Percentiles rank a stretch among this genome's conserved stretches.
phyloP scores from a whole-genome alignment of 2,888 invertebrate species.

The Drosophila differens region DNA sequence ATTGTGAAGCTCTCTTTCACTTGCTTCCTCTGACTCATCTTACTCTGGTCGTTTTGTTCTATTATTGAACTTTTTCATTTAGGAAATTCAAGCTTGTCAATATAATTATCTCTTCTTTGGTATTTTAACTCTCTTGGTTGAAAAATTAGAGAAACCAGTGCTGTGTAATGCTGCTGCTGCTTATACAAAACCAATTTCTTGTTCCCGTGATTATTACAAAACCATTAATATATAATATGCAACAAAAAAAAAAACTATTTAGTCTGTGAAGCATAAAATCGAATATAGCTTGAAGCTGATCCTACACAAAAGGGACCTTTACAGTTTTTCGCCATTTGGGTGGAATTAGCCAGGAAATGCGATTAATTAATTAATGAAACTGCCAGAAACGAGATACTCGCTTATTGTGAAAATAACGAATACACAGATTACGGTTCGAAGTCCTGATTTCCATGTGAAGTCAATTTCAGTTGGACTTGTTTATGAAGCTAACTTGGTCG shows the following conservation, averaged over 20 bases:
- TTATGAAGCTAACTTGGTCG: conserved; percentile 25
- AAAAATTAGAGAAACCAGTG: background rate
- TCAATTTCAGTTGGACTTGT: conserved; percentile 9
- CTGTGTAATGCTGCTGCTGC: background rate
- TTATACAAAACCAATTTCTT: background rate
- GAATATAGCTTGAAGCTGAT: background rate
- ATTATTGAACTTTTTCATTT: background rate
- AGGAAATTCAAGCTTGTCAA: background rate
- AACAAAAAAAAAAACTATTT: background rate
- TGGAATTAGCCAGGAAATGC: background rate
- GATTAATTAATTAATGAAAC: background rate
- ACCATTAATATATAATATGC: background rate
- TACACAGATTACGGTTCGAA: background rate
- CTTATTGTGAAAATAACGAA: background rate
- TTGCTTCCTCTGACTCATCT: background rate
- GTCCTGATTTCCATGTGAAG: background rate
- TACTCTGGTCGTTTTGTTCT: background rate
- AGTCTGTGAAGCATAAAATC: background rate
- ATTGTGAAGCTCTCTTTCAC: background rate
- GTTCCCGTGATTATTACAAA: background rate
- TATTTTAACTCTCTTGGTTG: background rate
- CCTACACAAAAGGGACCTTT: background rate
- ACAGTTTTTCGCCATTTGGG: background rate
- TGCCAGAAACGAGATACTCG: background rate
- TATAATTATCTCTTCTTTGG: background rate